Evolutionary conservation across 2,888 invertebrate genomes (phyloP).

Genomic region (Cantharis nigra): DNA sequence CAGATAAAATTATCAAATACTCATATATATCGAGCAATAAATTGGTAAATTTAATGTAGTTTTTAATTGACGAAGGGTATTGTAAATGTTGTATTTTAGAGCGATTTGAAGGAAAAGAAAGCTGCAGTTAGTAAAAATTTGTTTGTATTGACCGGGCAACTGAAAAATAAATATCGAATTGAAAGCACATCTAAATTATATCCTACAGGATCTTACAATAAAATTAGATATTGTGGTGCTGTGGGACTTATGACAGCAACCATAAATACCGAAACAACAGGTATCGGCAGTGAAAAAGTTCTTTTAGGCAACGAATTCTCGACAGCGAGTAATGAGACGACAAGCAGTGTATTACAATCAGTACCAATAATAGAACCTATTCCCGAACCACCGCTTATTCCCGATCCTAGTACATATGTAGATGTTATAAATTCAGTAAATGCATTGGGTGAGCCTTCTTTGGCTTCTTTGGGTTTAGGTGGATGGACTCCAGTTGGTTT

Average conservation of each 20-base stretch:
- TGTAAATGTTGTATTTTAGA: neutral
- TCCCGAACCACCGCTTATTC: slow-evolving; percentile 46
- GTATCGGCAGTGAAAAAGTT: neutral
- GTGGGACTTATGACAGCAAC: neutral
- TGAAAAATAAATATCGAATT: neutral
- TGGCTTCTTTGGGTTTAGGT: slow-evolving; percentile 81
- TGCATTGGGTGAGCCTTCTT: slow-evolving; percentile 72
- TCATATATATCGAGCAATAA: neutral
- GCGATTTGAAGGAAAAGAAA: neutral
- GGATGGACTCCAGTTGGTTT: slow-evolving; percentile 83
- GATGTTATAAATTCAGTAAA: slow-evolving; percentile 47
- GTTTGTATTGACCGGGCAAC: neutral
- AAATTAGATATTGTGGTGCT: neutral
- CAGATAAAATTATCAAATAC: neutral
- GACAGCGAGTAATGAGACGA: neutral
- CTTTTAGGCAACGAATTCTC: neutral
- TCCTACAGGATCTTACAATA: neutral
- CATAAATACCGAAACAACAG: neutral
- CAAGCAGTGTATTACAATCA: neutral
- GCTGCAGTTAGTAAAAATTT: neutral
- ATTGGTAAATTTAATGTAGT: neutral
- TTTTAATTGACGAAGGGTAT: neutral
- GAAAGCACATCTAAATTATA: neutral
- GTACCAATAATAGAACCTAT: slow-evolving; percentile 16
- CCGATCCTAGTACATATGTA: slow-evolving; percentile 45